Base-by-base conservation (phyloP, 1,140 invertebrate genomes). In the Cepaea nemoralis region DNA sequence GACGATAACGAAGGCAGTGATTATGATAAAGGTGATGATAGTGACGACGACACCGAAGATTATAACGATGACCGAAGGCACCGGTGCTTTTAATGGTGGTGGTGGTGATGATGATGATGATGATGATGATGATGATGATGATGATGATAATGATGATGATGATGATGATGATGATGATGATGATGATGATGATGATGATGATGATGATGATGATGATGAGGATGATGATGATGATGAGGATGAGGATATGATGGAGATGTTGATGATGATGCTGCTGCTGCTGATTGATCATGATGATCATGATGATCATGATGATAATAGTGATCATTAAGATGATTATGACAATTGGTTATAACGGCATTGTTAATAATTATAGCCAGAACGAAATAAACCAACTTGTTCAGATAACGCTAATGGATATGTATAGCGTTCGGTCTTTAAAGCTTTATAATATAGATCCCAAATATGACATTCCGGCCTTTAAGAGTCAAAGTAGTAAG, bases 81-180 rank as follows among this genome's bases (percentile, higher is more conserved):
- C n/a, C n/a, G 8, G 33, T 35, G 24, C 8, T 67, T 10, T 12
- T 12, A 35, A 31, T 67, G 63, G 33, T 67, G 63, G 12, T 67
- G 27, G 33, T 35, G 8, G 27, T 67, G 63, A 12, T 67, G 24
- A 31, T 67, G 8, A n/a, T n/a, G n/a, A n/a, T n/a, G n/a, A n/a
- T n/a, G n/a, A n/a, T n/a, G n/a, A n/a, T n/a, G 63, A 14, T 67
- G 8, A 12, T n/a, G 8, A n/a, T 35, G 24, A 67, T 12, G 24
- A 31, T 67, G 63, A 31, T 67, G 63, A 31, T 67, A 35, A 31
- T 67, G 63, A 35, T 67, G 63, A 12, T 67, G 27, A 67, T 67
- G 63, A 67, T n/a, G 24, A 31, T 67, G 24, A 12, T 67, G 24
- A 31, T 67, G 24, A 67, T 67, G 8, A 31, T 67, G 24, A 12